phyloP scores from a whole-genome alignment of 2,888 invertebrate species.

The Alentia gelatinosa region DNA sequence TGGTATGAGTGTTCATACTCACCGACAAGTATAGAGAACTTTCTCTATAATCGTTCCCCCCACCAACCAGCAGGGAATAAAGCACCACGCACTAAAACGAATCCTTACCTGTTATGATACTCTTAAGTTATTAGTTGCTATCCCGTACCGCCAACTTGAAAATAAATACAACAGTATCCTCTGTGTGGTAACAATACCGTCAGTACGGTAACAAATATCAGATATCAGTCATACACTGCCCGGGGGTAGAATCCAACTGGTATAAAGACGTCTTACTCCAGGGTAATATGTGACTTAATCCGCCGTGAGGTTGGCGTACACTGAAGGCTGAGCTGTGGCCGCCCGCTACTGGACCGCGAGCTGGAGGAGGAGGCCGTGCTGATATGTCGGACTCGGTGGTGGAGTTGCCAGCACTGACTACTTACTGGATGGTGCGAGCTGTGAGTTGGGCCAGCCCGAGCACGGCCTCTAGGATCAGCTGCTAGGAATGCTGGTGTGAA shows the following conservation, averaged over 20 bases:
- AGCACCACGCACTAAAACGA: too few relatives aligned
- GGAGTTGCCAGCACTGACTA: slow-evolving; percentile 4
- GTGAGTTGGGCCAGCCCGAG: neutral
- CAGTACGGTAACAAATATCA: too few relatives aligned
- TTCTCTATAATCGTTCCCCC: too few relatives aligned
- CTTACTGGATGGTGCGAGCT: slow-evolving; percentile 21
- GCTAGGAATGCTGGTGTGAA: slow-evolving; percentile 21
- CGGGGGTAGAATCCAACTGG: neutral
- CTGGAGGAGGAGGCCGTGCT: neutral
- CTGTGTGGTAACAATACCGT: too few relatives aligned
- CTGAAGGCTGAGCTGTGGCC: neutral
- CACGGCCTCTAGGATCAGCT: slow-evolving; percentile 1
- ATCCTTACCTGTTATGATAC: too few relatives aligned
- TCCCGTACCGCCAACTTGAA: too few relatives aligned
- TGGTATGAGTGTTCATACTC: too few relatives aligned
- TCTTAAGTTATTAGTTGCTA: too few relatives aligned
- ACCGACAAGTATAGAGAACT: too few relatives aligned
- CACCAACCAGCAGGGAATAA: too few relatives aligned
- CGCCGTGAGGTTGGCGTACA: neutral
- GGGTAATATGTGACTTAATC: neutral
- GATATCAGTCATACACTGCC: neutral
- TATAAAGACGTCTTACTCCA: neutral
- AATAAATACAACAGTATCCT: too few relatives aligned
- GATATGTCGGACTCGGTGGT: neutral
- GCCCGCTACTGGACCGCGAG: neutral